Evolutionary conservation across 2,888 invertebrate species (phyloP).

Genomic region (Ellobium chinense): DNA sequence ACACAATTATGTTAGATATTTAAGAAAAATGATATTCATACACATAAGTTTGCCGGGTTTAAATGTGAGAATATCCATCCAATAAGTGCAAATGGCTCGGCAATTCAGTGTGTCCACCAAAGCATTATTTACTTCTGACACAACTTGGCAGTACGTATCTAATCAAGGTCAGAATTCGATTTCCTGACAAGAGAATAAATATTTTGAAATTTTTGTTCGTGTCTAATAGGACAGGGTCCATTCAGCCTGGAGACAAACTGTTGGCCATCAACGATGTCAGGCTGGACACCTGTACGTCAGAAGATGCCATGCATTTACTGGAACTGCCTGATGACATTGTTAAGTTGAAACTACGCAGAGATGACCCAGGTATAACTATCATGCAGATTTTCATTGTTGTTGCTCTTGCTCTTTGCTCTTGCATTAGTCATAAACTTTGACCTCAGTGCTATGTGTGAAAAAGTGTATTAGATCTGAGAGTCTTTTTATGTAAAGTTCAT

Average conservation of each 20-base stretch:
- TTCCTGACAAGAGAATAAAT: no score
- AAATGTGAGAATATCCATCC: no score
- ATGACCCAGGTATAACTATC: constrained; percentile 76
- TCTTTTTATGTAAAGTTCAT: no score
- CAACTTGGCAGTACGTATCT: no score
- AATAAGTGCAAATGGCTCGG: no score
- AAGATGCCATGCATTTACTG: constrained; percentile 81
- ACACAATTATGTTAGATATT: no score
- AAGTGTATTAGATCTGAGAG: not conserved
- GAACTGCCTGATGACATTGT: constrained; percentile 80
- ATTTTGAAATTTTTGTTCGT: no score
- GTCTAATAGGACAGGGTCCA: constrained; percentile 86
- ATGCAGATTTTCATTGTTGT: not conserved
- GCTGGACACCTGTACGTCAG: constrained; percentile 84
- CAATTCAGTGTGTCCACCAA: no score
- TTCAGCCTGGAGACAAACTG: constrained; percentile 91
- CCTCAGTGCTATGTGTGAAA: not conserved
- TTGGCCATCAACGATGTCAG: constrained; percentile 92
- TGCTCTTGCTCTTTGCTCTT: not conserved
- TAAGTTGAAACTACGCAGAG: constrained; percentile 80
- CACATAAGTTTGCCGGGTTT: no score
- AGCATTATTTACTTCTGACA: no score
- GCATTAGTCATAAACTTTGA: not conserved
- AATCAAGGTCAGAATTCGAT: no score
- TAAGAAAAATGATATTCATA: no score